Evolutionary conservation across 1,140 invertebrate species (phyloP), one percentile per base, ranked within the genome.

Genomic region (Drosophila jambulina): DNA sequence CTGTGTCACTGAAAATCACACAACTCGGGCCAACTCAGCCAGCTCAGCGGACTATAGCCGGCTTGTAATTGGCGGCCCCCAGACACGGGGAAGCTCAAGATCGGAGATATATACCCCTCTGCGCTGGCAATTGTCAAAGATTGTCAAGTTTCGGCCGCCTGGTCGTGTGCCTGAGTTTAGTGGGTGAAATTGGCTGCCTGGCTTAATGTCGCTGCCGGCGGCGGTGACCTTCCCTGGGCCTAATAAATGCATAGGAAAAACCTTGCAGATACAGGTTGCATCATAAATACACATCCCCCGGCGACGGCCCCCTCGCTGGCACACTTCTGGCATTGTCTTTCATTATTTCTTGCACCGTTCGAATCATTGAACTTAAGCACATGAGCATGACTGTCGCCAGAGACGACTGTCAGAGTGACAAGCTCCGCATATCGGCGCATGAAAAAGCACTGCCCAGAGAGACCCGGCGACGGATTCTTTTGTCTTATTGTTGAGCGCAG

Each of bases 1-100:
- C 81, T 83, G 79, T 83, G 81, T 83, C 81, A 83, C 81, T 78
- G 81, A 78, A 78, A 78, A 78, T 83, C 81, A 83, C 81, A 83
- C 81, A 83, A 82, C 75, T 61, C 53, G 21, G 43, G 10, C 69
- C 69, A 70, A 70, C 49, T 48, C 64, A 68, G 60, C 77, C 78
- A 72, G 80, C 48, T 70, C 75, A 63, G 61, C 76, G 71, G 75
- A 78, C 36, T 80, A 80, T 80, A 80, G 72, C 74, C 74, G 61
- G 69, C 74, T 79, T 72, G 76, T 79, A 80, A 79, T 80, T 80
- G 76, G 77, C 69, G 54, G 36, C 60, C 59, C 57, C 40, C 53
- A 49, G 59, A 51, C 49, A 48, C 42, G 34, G 46, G 40, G 43
- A 62, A 32, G 57, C 48, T 45, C 46, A 45, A 53, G 42, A 32